Percentiles rank a stretch among this genome's conserved stretches.
Conservation (phyloP, 2,888 invertebrate genomes). For the Stenichneumon culpator region DNA sequence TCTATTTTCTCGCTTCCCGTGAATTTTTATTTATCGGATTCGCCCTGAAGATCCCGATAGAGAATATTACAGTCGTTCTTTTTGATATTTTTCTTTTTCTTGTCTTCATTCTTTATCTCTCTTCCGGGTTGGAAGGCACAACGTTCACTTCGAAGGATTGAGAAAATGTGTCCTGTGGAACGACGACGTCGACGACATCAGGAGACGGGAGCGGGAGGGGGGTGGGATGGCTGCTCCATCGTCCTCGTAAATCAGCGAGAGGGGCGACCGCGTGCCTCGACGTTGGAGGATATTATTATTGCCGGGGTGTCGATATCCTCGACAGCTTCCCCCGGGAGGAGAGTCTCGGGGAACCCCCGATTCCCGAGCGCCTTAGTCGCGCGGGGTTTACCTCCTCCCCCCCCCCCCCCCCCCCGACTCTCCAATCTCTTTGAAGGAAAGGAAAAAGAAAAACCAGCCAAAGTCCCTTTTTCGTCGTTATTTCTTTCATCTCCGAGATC, state of each 20-base stretch:
- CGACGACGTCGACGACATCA: conserved; percentile 21
- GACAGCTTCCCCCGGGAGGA: conserved; percentile 36
- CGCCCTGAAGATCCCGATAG: not conserved
- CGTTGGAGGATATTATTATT: conserved; percentile 66
- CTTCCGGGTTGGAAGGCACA: conserved; percentile 24
- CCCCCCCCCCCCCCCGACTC: not conserved
- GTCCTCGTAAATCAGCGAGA: conserved; percentile 59
- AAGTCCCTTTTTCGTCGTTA: conserved; percentile 37
- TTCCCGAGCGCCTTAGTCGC: conserved; percentile 53
- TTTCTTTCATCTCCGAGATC: conserved; percentile 9
- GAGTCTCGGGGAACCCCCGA: conserved; percentile 47
- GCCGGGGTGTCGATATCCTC: conserved; percentile 68
- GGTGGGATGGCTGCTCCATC: conserved; percentile 41
- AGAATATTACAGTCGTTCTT: not conserved
- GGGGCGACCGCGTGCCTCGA: conserved; percentile 9
- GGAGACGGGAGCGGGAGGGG: not conserved
- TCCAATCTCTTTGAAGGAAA: not conserved
- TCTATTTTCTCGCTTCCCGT: not conserved
- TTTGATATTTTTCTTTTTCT: not conserved
- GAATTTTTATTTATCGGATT: not conserved
- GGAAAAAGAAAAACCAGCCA: conserved; percentile 19
- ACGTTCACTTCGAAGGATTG: conserved; percentile 15
- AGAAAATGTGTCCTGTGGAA: conserved; percentile 30
- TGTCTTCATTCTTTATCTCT: not conserved
- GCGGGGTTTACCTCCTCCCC: conserved; percentile 33